Conservation (phyloP, 2,888 invertebrate species). For the Herminia tarsipennalis region DNA sequence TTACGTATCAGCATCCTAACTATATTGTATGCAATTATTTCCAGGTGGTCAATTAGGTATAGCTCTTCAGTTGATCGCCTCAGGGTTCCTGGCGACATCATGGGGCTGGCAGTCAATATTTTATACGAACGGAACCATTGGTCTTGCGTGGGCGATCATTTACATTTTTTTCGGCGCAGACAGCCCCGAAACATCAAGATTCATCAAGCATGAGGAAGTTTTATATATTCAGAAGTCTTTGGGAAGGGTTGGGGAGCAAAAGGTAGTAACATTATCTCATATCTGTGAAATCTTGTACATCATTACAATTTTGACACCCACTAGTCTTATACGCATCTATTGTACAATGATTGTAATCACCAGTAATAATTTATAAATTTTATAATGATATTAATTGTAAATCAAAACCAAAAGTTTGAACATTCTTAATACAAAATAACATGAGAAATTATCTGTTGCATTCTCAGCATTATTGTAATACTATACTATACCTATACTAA, state of each 20-base stretch:
- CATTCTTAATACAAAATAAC: too few species aligned
- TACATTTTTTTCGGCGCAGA: conserved; percentile 88
- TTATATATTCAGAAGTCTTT: conserved; percentile 88
- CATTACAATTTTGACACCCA: too few species aligned
- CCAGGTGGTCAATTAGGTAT: conserved; percentile 92
- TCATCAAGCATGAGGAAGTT: conserved; percentile 87
- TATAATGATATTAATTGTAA: too few species aligned
- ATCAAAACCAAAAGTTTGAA: too few species aligned
- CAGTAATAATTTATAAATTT: too few species aligned
- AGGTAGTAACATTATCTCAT: conserved; percentile 53
- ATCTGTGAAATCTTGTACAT: not conserved
- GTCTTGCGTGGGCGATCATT: conserved; percentile 85
- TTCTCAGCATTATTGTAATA: too few species aligned
- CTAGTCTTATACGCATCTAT: too few species aligned
- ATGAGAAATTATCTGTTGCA: too few species aligned
- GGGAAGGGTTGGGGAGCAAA: conserved; percentile 68
- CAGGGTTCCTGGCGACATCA: conserved; percentile 88
- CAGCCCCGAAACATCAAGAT: conserved; percentile 86
- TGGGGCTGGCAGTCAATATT: conserved; percentile 93
- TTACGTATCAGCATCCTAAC: too few species aligned
- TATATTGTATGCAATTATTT: too few species aligned
- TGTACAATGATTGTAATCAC: too few species aligned
- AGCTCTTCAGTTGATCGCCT: conserved; percentile 89
- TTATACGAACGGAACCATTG: conserved; percentile 89
- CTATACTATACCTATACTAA: too few species aligned